Evolutionary conservation across 2,797 vertebrate species (phyloP).

Genomic region (Danionella dracula): DNA sequence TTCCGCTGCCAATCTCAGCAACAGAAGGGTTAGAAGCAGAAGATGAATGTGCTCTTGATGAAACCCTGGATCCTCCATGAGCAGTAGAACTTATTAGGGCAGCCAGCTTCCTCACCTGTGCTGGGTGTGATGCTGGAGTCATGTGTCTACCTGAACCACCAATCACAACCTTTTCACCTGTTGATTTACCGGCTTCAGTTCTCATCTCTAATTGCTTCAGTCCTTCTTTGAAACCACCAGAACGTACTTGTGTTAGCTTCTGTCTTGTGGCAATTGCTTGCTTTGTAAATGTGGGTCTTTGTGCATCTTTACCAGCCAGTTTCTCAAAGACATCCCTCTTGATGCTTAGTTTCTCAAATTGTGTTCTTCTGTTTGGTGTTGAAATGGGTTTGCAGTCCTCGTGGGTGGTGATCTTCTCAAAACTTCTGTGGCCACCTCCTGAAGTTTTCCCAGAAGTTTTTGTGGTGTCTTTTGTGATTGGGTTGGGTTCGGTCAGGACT

Average conservation of each 20-base stretch:
- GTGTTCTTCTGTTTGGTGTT: slow-evolving; percentile 57
- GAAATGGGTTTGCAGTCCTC: slow-evolving; percentile 36
- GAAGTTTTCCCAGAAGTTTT: slow-evolving; percentile 13
- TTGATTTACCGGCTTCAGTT: slow-evolving; percentile 31
- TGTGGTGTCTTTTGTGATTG: not conserved
- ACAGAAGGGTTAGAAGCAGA: not conserved
- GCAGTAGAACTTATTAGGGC: slow-evolving; percentile 20
- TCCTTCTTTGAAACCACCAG: slow-evolving; percentile 10
- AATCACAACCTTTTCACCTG: slow-evolving; percentile 29
- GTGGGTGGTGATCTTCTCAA: slow-evolving; percentile 27
- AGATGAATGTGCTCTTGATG: not conserved
- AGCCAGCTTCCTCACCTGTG: slow-evolving; percentile 42
- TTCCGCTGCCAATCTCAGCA: slow-evolving; percentile 28
- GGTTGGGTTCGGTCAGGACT: slow-evolving; percentile 42
- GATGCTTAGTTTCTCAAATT: slow-evolving; percentile 57
- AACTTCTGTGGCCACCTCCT: not conserved
- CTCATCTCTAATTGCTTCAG: slow-evolving; percentile 42
- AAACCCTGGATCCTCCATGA: slow-evolving; percentile 33
- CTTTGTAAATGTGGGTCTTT: slow-evolving; percentile 50
- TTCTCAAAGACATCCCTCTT: slow-evolving; percentile 60
- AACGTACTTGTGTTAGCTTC: too few relatives aligned
- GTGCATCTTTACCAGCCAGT: slow-evolving; percentile 51
- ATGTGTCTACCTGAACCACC: slow-evolving; percentile 32
- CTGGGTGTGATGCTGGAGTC: slow-evolving; percentile 4
- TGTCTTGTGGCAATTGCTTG: slow-evolving; percentile 49